A percentile compares a stretch with the other conserved stretches of the same genome.
Evolutionary conservation across 2,888 invertebrate genomes (phyloP).

Genomic region (Pelosia muscerda): DNA sequence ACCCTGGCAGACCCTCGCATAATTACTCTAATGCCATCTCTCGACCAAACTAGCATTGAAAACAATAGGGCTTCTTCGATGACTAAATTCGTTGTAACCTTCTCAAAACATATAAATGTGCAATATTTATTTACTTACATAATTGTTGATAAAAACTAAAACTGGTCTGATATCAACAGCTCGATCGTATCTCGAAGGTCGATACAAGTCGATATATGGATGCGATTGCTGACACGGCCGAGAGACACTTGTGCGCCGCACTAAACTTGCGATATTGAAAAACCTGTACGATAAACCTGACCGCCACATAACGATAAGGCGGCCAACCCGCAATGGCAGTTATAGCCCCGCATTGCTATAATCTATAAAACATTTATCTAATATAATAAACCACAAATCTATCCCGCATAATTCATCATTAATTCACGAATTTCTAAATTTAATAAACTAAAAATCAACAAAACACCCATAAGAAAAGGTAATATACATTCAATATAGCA

Average conservation of each 20-base stretch:
- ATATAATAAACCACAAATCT: neutral
- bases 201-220: constrained; percentile 26
- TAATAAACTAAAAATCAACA: too few relatives aligned
- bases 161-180: constrained; percentile 35
- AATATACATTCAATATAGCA: too few relatives aligned
- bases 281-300: constrained; percentile 42
- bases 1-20: too few relatives aligned
- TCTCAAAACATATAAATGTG: constrained; percentile 12
- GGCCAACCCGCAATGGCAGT: neutral
- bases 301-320: constrained; percentile 22
- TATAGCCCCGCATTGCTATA: neutral
- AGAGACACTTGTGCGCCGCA: constrained; percentile 44
- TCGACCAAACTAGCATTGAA: too few relatives aligned
- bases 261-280: constrained; percentile 35
- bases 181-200: constrained; percentile 49
- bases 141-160: constrained; percentile 33
- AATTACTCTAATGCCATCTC: too few relatives aligned
- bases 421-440: neutral
- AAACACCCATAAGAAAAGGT: too few relatives aligned
- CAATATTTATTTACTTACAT: constrained; percentile 38
- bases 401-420: neutral
- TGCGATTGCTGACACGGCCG: constrained; percentile 37
- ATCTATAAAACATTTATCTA: neutral
- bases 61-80: too few relatives aligned
- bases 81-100: neutral